Evolutionary conservation across 2,888 invertebrate species (phyloP).

Genomic region (Hyposoter dolosus): DNA sequence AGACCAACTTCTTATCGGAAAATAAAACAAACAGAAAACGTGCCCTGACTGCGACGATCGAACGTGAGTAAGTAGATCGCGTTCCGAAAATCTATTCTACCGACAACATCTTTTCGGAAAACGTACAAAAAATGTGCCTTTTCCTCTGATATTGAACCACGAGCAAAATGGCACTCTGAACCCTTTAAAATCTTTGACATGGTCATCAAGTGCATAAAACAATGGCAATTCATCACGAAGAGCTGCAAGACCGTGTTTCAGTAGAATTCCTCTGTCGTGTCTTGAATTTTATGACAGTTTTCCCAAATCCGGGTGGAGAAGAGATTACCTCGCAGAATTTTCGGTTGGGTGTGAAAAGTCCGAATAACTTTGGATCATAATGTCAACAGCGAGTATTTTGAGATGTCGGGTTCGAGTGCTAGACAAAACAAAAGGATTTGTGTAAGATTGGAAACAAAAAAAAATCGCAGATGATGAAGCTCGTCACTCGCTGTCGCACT

Average conservation of each 20-base stretch:
- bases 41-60: neutral
- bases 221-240: neutral
- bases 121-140: neutral
- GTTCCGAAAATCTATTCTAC: neutral
- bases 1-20: neutral
- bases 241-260: neutral
- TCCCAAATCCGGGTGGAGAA: neutral
- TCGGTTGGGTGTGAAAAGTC: conserved; percentile 34
- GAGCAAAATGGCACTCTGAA: neutral
- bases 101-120: neutral
- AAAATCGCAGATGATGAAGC: neutral
- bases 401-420: conserved; percentile 40
- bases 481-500: neutral
- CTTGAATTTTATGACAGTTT: neutral
- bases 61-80: neutral
- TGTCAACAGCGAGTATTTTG: conserved; percentile 22
- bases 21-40: neutral
- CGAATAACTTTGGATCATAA: conserved; percentile 23
- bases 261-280: neutral
- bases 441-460: conserved; percentile 10
- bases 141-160: neutral
- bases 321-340: conserved; percentile 43
- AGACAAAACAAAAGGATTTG: conserved; percentile 41
- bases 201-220: neutral
- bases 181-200: neutral